Evolutionary conservation across 2,888 invertebrate genomes (phyloP).

Genomic region (Hyposoter dolosus): DNA sequence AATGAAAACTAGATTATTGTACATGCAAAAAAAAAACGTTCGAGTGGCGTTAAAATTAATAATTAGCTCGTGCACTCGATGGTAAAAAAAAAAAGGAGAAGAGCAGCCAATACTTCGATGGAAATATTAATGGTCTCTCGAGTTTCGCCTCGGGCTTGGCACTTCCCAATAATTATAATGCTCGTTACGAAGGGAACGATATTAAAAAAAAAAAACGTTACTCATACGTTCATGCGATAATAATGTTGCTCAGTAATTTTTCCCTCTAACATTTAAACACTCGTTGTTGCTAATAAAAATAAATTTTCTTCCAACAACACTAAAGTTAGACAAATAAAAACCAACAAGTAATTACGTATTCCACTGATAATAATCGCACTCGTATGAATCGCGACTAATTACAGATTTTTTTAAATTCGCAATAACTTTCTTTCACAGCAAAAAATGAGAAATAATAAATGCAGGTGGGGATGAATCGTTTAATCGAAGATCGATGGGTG

Average conservation of each 20-base stretch:
- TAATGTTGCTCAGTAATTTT: not conserved
- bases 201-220: not conserved
- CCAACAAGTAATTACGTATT: not conserved
- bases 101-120: not conserved
- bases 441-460: conserved; percentile 30
- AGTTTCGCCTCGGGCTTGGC: conserved; percentile 10
- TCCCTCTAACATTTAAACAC: not conserved
- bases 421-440: conserved; percentile 47
- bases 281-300: not conserved
- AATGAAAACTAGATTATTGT: conserved; percentile 1
- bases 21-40: not conserved
- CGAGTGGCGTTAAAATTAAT: not conserved
- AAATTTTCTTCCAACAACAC: not conserved
- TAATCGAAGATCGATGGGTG: conserved; percentile 43
- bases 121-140: conserved; percentile 20
- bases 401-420: not conserved
- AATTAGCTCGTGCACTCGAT: not conserved
- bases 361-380: conserved; percentile 16
- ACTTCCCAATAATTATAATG: conserved; percentile 5
- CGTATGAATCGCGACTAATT: conserved; percentile 23
- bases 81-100: not conserved
- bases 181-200: not conserved
- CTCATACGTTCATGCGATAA: not conserved
- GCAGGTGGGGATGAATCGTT: conserved; percentile 1
- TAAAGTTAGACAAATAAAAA: not conserved